Evolutionary conservation across 1,140 invertebrate genomes (phyloP).

Genomic region (Ips typographus): DNA sequence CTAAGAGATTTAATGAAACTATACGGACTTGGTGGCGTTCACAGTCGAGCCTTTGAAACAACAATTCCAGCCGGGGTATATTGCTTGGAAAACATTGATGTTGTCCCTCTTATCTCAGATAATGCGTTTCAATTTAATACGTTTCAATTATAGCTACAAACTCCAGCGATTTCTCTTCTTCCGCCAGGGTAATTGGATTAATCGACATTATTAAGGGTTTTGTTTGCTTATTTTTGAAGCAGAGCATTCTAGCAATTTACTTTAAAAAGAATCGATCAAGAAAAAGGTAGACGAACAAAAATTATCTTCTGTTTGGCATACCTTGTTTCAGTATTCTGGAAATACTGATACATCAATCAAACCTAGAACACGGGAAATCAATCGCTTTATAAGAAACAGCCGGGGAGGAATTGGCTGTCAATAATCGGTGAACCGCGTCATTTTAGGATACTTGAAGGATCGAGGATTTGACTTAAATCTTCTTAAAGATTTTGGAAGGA

Average conservation of each 20-base stretch:
- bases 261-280: too few relatives aligned
- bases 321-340: background rate
- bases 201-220: slow-evolving; percentile 4
- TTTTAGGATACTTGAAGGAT: slow-evolving; percentile 20
- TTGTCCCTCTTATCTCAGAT: slow-evolving; percentile 40
- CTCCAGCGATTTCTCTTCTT: slow-evolving; percentile 24
- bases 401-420: slow-evolving; percentile 22
- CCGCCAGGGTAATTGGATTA: slow-evolving; percentile 4
- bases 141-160: slow-evolving; percentile 32
- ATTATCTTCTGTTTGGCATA: too few relatives aligned
- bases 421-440: slow-evolving; percentile 22
- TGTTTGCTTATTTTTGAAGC: background rate
- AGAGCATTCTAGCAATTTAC: too few relatives aligned
- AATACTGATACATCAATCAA: slow-evolving; percentile 26
- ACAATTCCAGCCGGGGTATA: slow-evolving; percentile 39
- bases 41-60: slow-evolving; percentile 39
- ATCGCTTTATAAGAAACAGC: slow-evolving; percentile 24
- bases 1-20: slow-evolving; percentile 43
- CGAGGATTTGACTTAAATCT: slow-evolving; percentile 26
- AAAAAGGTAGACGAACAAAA: background rate
- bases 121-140: slow-evolving; percentile 38
- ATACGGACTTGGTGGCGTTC: slow-evolving; percentile 37
- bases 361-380: slow-evolving; percentile 22
- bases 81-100: slow-evolving; percentile 42
- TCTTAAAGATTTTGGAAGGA: slow-evolving; percentile 23